Percentiles rank a stretch among this genome's conserved stretches.
Evolutionary conservation across 2,113 vertebrate species (phyloP).

Genomic region (Sprattus sprattus): DNA sequence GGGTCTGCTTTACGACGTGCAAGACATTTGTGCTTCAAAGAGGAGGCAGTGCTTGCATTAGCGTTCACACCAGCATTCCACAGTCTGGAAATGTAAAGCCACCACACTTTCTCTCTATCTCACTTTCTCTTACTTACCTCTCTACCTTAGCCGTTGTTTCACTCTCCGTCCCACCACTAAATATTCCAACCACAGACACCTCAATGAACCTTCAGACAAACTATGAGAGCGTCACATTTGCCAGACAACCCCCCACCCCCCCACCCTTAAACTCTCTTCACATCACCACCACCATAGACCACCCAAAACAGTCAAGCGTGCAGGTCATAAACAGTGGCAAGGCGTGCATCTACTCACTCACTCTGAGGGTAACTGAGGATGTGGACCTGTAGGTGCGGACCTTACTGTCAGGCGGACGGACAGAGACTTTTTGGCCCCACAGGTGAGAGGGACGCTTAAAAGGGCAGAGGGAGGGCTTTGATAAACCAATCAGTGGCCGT

Average conservation of each 20-base stretch:
- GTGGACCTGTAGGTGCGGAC: constrained; percentile 10
- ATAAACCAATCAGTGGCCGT: constrained; percentile 61
- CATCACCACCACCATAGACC: neutral
- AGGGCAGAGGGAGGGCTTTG: constrained; percentile 59
- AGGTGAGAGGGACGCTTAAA: constrained; percentile 65
- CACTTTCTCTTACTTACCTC: neutral
- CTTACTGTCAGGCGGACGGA: constrained; percentile 31
- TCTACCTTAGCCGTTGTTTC: neutral
- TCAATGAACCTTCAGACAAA: neutral
- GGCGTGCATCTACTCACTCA: neutral
- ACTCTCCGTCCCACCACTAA: neutral
- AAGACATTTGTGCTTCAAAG: constrained; percentile 28
- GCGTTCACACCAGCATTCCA: neutral
- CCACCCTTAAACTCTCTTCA: neutral
- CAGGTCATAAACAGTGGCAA: neutral
- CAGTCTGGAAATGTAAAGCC: neutral
- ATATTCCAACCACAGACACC: neutral
- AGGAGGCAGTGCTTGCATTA: constrained; percentile 11
- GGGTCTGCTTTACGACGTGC: constrained; percentile 26
- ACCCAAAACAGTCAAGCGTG: neutral
- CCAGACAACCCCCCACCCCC: neutral
- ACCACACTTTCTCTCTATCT: neutral
- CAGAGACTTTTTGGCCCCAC: constrained; percentile 53
- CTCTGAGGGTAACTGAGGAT: neutral
- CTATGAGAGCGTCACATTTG: neutral